Percentiles rank a stretch among this genome's conserved stretches.
Conservation (phyloP, 2,888 invertebrate species). For the Plebejus anna region DNA sequence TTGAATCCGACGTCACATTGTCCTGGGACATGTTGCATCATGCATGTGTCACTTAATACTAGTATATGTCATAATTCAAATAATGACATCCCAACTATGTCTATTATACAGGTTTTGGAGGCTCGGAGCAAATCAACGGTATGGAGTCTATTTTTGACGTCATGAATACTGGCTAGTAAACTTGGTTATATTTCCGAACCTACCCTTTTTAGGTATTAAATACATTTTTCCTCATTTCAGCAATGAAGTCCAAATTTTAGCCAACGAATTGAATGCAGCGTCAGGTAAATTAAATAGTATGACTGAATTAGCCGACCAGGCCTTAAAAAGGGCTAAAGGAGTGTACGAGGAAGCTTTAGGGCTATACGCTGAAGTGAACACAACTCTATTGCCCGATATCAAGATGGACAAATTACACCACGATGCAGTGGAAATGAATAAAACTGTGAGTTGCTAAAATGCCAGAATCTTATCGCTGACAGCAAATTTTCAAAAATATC, state of each 20-base stretch:
- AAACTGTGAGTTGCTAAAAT: slow-evolving; percentile 74
- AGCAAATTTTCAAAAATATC: too few species aligned
- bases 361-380: slow-evolving; percentile 88
- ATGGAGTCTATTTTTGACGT: background rate
- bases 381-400: slow-evolving; percentile 87
- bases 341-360: slow-evolving; percentile 91
- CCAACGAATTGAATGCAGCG: slow-evolving; percentile 83
- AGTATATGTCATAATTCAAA: too few species aligned
- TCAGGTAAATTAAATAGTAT: slow-evolving; percentile 85
- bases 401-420: slow-evolving; percentile 84
- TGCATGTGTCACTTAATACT: too few species aligned
- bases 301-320: slow-evolving; percentile 85
- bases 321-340: slow-evolving; percentile 85
- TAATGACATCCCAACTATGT: too few species aligned
- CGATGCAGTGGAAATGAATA: slow-evolving; percentile 84
- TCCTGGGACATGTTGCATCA: too few species aligned
- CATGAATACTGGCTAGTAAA: background rate
- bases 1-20: too few species aligned
- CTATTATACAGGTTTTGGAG: too few species aligned
- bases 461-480: too few species aligned
- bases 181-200: background rate
- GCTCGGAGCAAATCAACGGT: too few species aligned
- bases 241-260: slow-evolving; percentile 83
- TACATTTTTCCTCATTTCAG: slow-evolving; percentile 51
- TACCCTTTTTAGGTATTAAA: background rate